phyloP scores from a whole-genome alignment of 1,140 invertebrate genomes.

The Ctenoplectra terminalis region DNA sequence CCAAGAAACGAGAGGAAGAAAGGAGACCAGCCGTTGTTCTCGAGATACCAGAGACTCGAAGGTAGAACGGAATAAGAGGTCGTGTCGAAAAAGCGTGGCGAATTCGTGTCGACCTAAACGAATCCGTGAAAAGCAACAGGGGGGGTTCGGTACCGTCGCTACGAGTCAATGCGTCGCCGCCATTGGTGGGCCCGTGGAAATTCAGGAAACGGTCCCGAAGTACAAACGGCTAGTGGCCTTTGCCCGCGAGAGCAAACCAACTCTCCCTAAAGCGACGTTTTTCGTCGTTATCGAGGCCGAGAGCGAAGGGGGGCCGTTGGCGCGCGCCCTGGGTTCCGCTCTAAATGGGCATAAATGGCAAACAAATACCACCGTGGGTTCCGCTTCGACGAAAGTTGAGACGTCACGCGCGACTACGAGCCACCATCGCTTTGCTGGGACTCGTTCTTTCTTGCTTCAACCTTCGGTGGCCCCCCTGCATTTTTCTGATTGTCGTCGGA shows the following conservation, averaged over 20 bases:
- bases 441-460: conserved; percentile 8
- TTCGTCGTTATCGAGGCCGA: conserved; percentile 25
- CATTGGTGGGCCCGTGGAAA: conserved; percentile 19
- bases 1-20: background rate
- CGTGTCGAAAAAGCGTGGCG: conserved; percentile 74
- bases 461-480: background rate
- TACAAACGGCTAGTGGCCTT: background rate
- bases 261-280: background rate
- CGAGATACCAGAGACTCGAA: conserved; percentile 9
- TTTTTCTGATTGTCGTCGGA: background rate
- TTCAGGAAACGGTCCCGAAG: conserved; percentile 9
- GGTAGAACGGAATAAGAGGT: conserved; percentile 39
- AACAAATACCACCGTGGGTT: conserved; percentile 73
- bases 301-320: conserved; percentile 41
- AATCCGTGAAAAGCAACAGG: conserved; percentile 72
- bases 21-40: conserved; percentile 14
- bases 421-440: background rate
- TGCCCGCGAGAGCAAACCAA: background rate
- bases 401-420: conserved; percentile 64
- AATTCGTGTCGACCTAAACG: conserved; percentile 79
- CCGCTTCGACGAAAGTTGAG: conserved; percentile 69
- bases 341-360: conserved; percentile 71
- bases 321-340: conserved; percentile 61
- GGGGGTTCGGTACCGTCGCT: background rate
- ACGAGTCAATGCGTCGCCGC: conserved; percentile 24